Percentiles rank a stretch among this genome's conserved stretches.
Evolutionary conservation across 2,797 vertebrate species (phyloP).

Genomic region (Parotocinclus haroldoi): DNA sequence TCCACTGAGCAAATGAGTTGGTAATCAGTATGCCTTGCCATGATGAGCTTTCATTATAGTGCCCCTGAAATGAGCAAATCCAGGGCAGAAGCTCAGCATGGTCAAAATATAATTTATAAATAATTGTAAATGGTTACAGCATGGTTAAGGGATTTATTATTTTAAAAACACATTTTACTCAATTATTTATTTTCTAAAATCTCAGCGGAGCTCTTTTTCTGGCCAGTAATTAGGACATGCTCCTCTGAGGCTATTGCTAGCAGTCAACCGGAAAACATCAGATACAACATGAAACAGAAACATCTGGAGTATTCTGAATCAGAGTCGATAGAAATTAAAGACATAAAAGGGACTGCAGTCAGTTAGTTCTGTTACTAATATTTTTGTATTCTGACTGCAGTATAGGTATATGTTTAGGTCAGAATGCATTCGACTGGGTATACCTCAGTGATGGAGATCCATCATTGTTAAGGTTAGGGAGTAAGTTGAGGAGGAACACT

Average conservation of each 20-base stretch:
- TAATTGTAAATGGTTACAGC: conserved; percentile 40
- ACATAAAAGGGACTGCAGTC: no score
- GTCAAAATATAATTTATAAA: conserved; percentile 43
- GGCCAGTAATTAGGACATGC: conserved; percentile 53
- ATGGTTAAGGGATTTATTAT: conserved; percentile 32
- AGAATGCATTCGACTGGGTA: no score
- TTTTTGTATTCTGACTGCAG: no score
- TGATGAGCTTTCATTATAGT: conserved; percentile 39
- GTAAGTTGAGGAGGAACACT: no score
- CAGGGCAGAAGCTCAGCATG: conserved; percentile 29
- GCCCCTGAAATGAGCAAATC: conserved; percentile 42
- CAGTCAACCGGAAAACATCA: conserved; percentile 45
- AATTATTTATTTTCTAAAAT: conserved; percentile 43
- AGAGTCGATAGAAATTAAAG: no score
- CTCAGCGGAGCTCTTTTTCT: conserved; percentile 21
- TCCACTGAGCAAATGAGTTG: conserved; percentile 46
- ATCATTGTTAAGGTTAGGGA: no score
- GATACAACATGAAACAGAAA: conserved; percentile 14
- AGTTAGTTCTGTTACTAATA: no score
- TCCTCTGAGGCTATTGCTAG: conserved; percentile 39
- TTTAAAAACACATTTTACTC: conserved; percentile 35
- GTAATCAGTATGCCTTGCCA: conserved; percentile 48
- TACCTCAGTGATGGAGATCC: no score
- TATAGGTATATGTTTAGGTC: no score
- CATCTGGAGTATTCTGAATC: no score